Percentiles rank a stretch among this genome's conserved stretches.
Evolutionary conservation across 2,888 invertebrate species (phyloP).

Genomic region (Caenorhabditis zanzibari): DNA sequence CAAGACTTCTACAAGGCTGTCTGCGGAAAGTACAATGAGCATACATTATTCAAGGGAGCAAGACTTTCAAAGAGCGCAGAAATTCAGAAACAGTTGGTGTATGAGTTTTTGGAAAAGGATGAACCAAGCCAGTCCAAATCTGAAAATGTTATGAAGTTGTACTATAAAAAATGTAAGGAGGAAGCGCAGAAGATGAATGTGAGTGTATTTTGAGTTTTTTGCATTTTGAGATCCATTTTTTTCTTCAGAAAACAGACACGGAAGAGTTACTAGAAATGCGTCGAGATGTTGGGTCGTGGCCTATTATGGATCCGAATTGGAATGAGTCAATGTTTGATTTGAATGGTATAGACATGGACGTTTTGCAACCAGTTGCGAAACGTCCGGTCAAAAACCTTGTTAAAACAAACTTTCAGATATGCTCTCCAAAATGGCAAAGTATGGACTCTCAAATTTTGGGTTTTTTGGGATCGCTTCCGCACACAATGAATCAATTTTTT

Average conservation of each 20-base stretch:
- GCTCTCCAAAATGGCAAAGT: neutral
- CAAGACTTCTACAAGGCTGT: conserved; percentile 1
- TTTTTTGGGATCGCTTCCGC: too few species aligned
- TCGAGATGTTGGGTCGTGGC: neutral
- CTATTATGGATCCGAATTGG: neutral
- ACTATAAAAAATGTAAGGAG: neutral
- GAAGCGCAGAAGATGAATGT: neutral
- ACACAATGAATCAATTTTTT: too few species aligned
- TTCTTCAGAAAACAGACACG: neutral
- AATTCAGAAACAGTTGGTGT: neutral
- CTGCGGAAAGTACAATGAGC: conserved; percentile 3
- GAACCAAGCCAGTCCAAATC: neutral
- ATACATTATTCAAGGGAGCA: neutral
- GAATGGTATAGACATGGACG: neutral
- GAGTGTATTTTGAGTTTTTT: neutral
- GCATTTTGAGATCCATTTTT: neutral
- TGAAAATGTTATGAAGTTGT: neutral
- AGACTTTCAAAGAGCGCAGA: neutral
- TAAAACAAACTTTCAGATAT: neutral
- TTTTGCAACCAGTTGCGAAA: too few species aligned
- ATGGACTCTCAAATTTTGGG: neutral
- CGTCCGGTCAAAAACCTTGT: too few species aligned
- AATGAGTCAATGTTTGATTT: conserved; percentile 13
- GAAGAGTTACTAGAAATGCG: neutral
- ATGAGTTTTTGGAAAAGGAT: neutral